Evolutionary conservation across 2,888 invertebrate species (phyloP), one percentile per base, ranked within the genome.

Genomic region (Nasonia oneida): DNA sequence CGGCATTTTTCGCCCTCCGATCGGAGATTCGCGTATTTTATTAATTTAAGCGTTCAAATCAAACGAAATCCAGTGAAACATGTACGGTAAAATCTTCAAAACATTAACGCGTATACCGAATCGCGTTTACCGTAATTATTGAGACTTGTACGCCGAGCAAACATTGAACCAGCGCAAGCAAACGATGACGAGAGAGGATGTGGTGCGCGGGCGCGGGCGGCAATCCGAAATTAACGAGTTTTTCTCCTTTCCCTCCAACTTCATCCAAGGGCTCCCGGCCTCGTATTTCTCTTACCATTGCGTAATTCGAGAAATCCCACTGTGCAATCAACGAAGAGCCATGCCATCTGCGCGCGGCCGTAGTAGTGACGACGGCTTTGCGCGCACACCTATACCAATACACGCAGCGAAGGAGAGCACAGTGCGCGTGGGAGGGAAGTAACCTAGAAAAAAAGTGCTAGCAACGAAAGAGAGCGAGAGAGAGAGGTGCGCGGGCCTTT

Each of bases 181-280:
- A 3, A 29, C 42, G 42, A 8, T 6, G 8, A 42, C 42, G 42
- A 42, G 37, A 53, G 57, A 61, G 57, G n/a, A 61, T 61, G n/a
- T 1, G 3, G n/a, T 57, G 18, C 18, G 57, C 70, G 71, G 1
- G n/a, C 67, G 70, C 14, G 29, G 29, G 29, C 29, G n/a, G 81
- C 71, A 61, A 73, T 73, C 18, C 73, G 57, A 73, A 81, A 73
- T 81, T 71, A 81, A 81, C 73, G 81, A 73, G 81, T 81, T 74
- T 67, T 37, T 47, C 76, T 42, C 76, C 29, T 12, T n/a, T 12
- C 29, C n/a, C 57, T 10, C 57, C 5, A 23, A 29, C 42, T 23
- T 61, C 47, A 57, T 85, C 70, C 39, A 15, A 10, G 12, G 23
- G 33, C 47, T 53, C 50, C 15, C 29, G n/a, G 61, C 75, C 78